These are phyloP conservation scores for Xerus inauris DNA, from an alignment of 2,113 vertebrate species.

Conservation along the genomic window DNA sequence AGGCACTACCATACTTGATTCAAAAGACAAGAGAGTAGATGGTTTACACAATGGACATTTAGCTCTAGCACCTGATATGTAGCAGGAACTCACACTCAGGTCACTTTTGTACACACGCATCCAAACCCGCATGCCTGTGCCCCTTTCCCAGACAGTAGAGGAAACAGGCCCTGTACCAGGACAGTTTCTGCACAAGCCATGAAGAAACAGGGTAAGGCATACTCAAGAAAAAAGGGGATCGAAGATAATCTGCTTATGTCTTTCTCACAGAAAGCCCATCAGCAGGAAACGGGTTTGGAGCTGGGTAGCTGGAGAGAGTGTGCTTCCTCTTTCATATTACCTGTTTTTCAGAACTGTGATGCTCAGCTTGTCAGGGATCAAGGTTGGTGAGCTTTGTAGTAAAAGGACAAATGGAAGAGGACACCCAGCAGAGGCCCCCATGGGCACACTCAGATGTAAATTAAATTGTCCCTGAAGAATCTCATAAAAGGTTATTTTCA, in stretches of 20 bases:
- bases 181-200: not conserved
- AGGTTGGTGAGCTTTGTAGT: not conserved
- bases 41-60: not conserved
- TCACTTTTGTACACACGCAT: fast-evolving
- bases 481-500: not conserved
- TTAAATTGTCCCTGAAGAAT: not conserved
- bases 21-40: not conserved
- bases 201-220: not conserved
- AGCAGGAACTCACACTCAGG: not conserved
- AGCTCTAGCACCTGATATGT: not conserved
- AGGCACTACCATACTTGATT: not conserved
- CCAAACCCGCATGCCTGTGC: not conserved
- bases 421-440: not conserved
- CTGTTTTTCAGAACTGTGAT: not conserved
- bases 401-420: not conserved
- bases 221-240: not conserved
- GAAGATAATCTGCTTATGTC: not conserved
- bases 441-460: not conserved
- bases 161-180: not conserved
- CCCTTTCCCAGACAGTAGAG: not conserved
- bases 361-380: not conserved
- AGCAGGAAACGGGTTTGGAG: not conserved
- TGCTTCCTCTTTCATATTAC: not conserved
- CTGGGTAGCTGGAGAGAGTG: not conserved
- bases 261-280: not conserved